These are phyloP conservation scores for Morone chrysops DNA, from an alignment of 2,113 vertebrate species.

Conservation along the genomic window DNA sequence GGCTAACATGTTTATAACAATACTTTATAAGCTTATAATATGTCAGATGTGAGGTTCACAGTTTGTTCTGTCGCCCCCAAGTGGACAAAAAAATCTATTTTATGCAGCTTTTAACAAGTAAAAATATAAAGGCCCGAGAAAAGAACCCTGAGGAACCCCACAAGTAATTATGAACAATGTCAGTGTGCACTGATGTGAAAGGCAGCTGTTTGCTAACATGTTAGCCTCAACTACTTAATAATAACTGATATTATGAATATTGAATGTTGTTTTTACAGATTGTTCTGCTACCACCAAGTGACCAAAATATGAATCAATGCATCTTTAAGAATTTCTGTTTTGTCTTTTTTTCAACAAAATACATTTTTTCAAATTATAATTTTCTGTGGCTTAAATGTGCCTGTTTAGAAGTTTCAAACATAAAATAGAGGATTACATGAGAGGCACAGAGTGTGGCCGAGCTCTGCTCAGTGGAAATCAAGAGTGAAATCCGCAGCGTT, in stretches of 20 bases:
- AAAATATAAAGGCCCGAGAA: background rate
- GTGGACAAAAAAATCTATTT: background rate
- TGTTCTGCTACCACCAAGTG: background rate
- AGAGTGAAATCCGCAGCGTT: background rate
- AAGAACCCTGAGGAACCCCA: conserved; percentile 31
- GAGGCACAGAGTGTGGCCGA: background rate
- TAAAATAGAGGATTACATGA: background rate
- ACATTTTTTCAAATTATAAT: background rate
- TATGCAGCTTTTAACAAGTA: background rate
- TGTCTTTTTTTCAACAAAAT: background rate
- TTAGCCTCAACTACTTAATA: background rate
- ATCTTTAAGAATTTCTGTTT: background rate
- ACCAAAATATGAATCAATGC: too few relatives aligned
- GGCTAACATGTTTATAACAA: too few relatives aligned
- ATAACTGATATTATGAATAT: background rate
- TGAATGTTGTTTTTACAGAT: background rate
- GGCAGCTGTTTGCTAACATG: background rate
- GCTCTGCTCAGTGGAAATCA: background rate
- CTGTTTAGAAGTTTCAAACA: background rate
- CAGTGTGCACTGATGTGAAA: background rate
- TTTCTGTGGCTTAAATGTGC: background rate
- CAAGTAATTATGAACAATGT: background rate
- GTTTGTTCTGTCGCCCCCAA: background rate
- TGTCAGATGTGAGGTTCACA: background rate
- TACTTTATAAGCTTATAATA: background rate